A percentile compares a stretch with the other conserved stretches of the same genome.
These are phyloP conservation scores for Stylophora pistillata DNA, from an alignment of 64 coral and sea anemone genomes.

Conservation along the genomic window DNA sequence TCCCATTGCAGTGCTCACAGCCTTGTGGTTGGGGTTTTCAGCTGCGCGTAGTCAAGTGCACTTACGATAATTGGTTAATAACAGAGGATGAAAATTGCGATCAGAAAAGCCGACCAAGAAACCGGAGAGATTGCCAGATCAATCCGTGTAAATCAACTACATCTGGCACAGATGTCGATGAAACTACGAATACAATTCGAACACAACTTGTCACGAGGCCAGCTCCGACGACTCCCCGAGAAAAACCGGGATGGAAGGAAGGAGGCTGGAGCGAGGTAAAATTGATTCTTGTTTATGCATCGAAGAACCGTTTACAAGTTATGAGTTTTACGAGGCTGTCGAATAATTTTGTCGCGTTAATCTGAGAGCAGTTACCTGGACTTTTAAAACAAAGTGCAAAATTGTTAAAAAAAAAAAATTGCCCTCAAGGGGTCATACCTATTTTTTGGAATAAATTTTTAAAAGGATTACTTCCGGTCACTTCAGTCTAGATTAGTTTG, in stretches of 20 bases:
- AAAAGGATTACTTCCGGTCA: background rate
- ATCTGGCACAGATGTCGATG: background rate
- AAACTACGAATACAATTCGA: background rate
- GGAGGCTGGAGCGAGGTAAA: slow-evolving; percentile 16
- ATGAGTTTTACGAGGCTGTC: too few relatives aligned
- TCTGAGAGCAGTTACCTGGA: too few relatives aligned
- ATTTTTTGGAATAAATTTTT: too few relatives aligned
- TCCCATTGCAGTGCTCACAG: slow-evolving; percentile 42
- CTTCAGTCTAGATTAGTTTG: background rate
- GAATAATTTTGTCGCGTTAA: too few relatives aligned
- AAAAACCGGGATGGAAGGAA: background rate
- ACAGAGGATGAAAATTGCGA: slow-evolving; percentile 51
- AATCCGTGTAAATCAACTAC: slow-evolving; percentile 20
- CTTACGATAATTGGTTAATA: slow-evolving; percentile 51
- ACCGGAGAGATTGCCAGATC: slow-evolving; percentile 20
- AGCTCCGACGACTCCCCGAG: background rate
- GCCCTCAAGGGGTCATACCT: too few relatives aligned
- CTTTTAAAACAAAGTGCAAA: too few relatives aligned
- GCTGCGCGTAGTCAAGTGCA: slow-evolving; percentile 64
- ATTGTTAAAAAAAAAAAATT: too few relatives aligned
- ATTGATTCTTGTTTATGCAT: background rate
- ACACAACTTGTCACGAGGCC: background rate
- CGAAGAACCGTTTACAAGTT: background rate
- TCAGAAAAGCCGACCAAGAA: background rate
- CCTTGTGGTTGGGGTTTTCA: slow-evolving; percentile 51